Evolutionary conservation across 2,113 vertebrate genomes (phyloP), one percentile per base, ranked within the genome.

Genomic region (Loxodonta africana): DNA sequence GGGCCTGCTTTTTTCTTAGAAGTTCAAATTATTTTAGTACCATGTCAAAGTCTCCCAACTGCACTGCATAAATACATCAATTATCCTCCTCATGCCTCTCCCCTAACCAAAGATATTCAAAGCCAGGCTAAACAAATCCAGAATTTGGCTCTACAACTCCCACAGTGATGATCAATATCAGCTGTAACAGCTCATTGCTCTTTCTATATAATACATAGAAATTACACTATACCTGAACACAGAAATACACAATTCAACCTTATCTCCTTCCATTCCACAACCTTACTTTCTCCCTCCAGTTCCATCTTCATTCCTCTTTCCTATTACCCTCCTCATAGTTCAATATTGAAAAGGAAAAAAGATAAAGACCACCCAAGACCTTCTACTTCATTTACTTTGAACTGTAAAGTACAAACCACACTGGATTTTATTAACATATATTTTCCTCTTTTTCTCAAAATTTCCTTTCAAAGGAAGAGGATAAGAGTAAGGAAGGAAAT

Each of bases 61-160:
- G 73, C 26, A 78, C 15, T 95, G 26, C 60, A 84, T 62, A 26
- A 93, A 94, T 5, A 46, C 83, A 93, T 80, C 85, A 44, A 74
- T 76, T 65, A 69, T 95, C 86, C 77, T 95, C 80, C 88, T 97
- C 95, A 92, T 21, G 57, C 17, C 71, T 94, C 90, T 94, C 95
- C 86, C 77, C 85, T 97, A 94, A 96, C 76, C 77, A 76, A 91
- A 83, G 33, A 83, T 74, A 30, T 30, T 86, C 82, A 83, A 88
- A 94, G 20, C 67, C 2, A 46, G 1, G 14, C 3, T 62, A 41
- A 65, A 83, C 71, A 83, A 88, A 62, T 26, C 83, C 71, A 65
- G 28, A 80, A 62, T 67, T 53, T 28, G 20, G 33, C 81, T 62
- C 46, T 48, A 97, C 51, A 76, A 90, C 20, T 6, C 48, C 86